These are phyloP conservation scores for Sebastes trivittatus DNA, from an alignment of 2,797 vertebrate species.

Conservation along the genomic window DNA sequence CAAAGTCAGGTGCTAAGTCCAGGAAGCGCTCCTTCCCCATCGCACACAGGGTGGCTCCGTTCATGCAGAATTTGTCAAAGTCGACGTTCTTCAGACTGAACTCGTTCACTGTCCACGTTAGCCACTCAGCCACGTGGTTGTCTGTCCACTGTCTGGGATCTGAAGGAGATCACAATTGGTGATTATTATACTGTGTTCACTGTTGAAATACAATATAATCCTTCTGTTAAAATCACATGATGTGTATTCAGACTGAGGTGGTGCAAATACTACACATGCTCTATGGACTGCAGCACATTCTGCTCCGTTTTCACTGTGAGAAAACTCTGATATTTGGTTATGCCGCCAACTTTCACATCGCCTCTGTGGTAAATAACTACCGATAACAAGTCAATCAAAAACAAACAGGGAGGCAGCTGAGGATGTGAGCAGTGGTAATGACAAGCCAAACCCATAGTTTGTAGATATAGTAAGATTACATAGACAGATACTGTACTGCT, in stretches of 20 bases:
- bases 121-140: slow-evolving; percentile 93
- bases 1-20: slow-evolving; percentile 96
- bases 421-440: slow-evolving; percentile 17
- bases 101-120: slow-evolving; percentile 97
- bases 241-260: neutral
- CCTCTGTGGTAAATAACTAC: neutral
- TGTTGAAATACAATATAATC: neutral
- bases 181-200: neutral
- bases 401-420: neutral
- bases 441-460: slow-evolving; percentile 13
- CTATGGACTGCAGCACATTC: neutral
- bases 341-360: neutral
- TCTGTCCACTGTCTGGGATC: slow-evolving; percentile 98
- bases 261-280: neutral
- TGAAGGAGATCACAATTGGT: slow-evolving; percentile 54
- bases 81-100: slow-evolving; percentile 98
- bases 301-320: neutral
- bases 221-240: neutral
- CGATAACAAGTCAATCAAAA: slow-evolving; percentile 12
- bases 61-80: slow-evolving; percentile 97
- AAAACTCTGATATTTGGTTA: neutral
- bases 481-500: slow-evolving; percentile 16
- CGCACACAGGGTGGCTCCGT: slow-evolving; percentile 91
- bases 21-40: slow-evolving; percentile 98
- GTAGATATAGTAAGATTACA: slow-evolving; percentile 25